Conservation (phyloP, 2,113 vertebrate genomes). For the Malaclemys terrapin region DNA sequence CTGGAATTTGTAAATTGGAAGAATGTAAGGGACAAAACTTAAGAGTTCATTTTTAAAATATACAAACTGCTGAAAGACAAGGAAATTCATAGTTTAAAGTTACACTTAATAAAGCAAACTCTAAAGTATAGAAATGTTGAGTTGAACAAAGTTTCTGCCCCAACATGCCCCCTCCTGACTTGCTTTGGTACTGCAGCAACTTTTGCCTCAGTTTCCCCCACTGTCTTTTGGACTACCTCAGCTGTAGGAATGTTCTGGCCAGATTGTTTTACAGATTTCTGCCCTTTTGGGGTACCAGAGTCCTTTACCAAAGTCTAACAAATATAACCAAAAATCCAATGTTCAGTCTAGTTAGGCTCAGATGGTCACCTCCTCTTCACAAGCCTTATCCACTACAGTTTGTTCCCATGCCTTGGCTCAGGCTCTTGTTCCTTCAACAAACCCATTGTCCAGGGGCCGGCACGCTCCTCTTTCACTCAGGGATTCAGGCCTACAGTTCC, state of each 20-base stretch:
- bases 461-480: neutral
- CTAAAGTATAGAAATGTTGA: neutral
- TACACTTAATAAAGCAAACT: neutral
- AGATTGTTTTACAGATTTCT: neutral
- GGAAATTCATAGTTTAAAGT: neutral
- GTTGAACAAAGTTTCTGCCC: neutral
- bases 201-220: neutral
- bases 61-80: neutral
- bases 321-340: neutral
- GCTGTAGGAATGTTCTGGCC: neutral
- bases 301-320: neutral
- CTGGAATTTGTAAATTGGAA: neutral
- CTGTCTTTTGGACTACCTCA: neutral
- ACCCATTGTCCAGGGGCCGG: neutral
- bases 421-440: neutral
- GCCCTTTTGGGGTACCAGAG: neutral
- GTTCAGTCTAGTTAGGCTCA: neutral
- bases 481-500: neutral
- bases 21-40: neutral
- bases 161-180: neutral
- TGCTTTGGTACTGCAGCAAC: neutral
- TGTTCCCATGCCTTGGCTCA: neutral
- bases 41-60: neutral
- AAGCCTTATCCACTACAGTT: neutral
- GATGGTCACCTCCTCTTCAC: neutral